Evolutionary conservation across 2,888 invertebrate species (phyloP), one percentile per base, ranked within the genome.

Genomic region (Drosophila atripex): DNA sequence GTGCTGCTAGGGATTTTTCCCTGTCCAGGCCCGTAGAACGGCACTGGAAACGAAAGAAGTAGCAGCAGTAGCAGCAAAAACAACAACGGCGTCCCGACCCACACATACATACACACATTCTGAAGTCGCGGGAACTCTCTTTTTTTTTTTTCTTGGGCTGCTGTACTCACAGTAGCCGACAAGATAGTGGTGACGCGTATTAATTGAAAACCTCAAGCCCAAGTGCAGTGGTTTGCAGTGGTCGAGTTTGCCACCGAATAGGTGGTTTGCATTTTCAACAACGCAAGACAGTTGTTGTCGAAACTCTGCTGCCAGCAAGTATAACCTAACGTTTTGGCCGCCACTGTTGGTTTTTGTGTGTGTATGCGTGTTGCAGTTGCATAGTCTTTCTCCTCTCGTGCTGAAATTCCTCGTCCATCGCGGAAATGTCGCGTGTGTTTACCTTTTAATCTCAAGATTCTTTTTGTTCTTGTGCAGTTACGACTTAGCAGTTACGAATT

Each of bases 301-400:
- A 32, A 32, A 32, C 12, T 32, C 32, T 32, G 32, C 11, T 32
- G 11, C 11, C 12, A 12, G 32, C 12, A 12, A 12, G 32, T 12
- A 11, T 6, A 14, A n/a, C 14, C 68, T 76, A 47, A 21, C 6
- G 3, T 14, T 21, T 12, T n/a, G 18, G 12, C 32, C 18, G 35
- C 23, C 9, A 16, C 5, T 45, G 18, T 43, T 43, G 1, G 55
- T 1, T 35, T 49, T 21, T 65, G 32, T 46, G 8, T 50, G 35
- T 49, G 52, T 69, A 38, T 53, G 70, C 59, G 54, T 58, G 50
- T 14, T 50, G 68, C 56, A 68, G 68, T 69, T 69, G 69, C 71
- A 59, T 66, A 66, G 39, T 41, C 16, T 21, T 61, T 55, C 38
- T 47, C 54, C 9, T 61, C 32, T 47, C 54, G 54, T 30, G 41